phyloP scores from a whole-genome alignment of 2,888 invertebrate genomes.

The Stomorhina lunata region DNA sequence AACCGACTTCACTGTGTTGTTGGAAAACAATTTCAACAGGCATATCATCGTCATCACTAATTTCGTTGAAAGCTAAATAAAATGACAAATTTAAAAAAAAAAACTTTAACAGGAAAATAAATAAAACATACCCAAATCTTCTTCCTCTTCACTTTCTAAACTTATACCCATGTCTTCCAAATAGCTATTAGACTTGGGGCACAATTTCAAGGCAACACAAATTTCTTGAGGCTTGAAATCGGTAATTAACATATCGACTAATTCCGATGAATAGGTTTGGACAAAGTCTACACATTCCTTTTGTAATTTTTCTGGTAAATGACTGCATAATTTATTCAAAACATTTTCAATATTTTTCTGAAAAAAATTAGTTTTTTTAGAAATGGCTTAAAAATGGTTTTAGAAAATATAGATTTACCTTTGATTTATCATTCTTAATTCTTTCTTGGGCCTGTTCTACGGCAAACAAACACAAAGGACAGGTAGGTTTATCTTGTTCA shows the following conservation, averaged over 20 bases:
- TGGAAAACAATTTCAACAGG: constrained; percentile 73
- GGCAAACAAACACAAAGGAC: constrained; percentile 91
- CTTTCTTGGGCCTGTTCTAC: constrained; percentile 87
- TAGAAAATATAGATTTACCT: constrained; percentile 81
- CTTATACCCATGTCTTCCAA: constrained; percentile 73
- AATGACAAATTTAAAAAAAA: background rate
- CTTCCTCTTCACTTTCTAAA: constrained; percentile 66
- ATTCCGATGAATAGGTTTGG: constrained; percentile 86
- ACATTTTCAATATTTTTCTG: constrained; percentile 86
- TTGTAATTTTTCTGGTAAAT: constrained; percentile 84
- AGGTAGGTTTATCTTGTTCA: constrained; percentile 84
- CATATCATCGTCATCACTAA: constrained; percentile 72
- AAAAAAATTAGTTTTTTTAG: constrained; percentile 62
- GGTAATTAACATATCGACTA: constrained; percentile 88
- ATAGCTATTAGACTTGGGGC: constrained; percentile 81
- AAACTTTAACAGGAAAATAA: background rate
- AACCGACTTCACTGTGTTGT: constrained; percentile 61
- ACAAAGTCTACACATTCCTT: constrained; percentile 88
- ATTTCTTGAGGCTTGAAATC: constrained; percentile 88
- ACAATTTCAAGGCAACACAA: constrained; percentile 88
- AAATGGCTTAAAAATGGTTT: background rate
- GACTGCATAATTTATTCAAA: constrained; percentile 85
- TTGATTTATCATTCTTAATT: constrained; percentile 87
- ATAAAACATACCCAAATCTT: constrained; percentile 52
- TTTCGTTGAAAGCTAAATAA: constrained; percentile 69